Base-by-base conservation (phyloP, 2,797 vertebrate genomes). In the Phrynocephalus forsythii region DNA sequence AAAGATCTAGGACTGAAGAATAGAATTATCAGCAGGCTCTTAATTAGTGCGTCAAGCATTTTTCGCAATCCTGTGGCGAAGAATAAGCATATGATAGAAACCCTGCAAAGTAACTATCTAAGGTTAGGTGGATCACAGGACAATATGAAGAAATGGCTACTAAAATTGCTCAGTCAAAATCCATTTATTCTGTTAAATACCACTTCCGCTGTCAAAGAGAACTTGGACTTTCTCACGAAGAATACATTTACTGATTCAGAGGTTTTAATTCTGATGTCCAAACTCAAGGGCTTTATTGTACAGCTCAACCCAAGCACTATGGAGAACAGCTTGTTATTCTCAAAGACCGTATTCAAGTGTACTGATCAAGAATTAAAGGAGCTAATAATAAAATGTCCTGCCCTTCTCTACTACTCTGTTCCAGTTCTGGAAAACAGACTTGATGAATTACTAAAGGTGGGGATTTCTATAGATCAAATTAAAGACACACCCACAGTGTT, bases 161-260 rank as follows among this genome's bases (percentile, higher is more conserved):
- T 98, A 88, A 99, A 99, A 93, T 94, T 99, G 87, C 93, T 99
- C 91, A 98, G 97, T 94, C 98, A 99, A 94, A 98, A 99, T 93
- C 98, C 98, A 0, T 98, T 98, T 93, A 96, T 98, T 91, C 97
- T 99, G 88, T 96, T 98, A 88, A 98, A 97, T 86, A 94, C 95
- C 15, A 95, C 98, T 0, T 91, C 95, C 0, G 68, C 94, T 48
- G 92, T 99, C 86, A 92, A 91, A 69, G 96, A 98, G 68, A 99
- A 98, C 88, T 84, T 99, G 86, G 92, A 92, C 77, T 98, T 98
- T 95, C 95, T 99, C 83, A 97, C 96, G 78, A 95, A 96, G 86
- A 94, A 93, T 78, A 95, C 97, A 86, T 99, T 99, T 94, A 96
- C 94, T 78, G 93, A 97, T 44, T 92, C 89, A 2, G 96, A 99